A percentile compares a stretch with the other conserved stretches of the same genome.
Conservation (phyloP, 2,797 vertebrate species). For the Coregonus sp. region DNA sequence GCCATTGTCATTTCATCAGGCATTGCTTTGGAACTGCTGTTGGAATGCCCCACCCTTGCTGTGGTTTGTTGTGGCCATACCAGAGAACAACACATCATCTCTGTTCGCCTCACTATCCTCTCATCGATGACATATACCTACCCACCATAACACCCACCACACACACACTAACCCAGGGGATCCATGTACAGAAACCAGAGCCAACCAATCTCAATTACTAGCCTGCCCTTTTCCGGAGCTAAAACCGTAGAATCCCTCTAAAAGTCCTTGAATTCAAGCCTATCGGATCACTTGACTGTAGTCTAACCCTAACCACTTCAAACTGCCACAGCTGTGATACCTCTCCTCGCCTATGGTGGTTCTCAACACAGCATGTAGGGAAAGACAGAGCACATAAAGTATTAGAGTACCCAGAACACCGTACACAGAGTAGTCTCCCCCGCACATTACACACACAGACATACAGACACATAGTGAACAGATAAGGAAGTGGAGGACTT, state of each 20-base stretch:
- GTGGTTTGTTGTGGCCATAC: constrained; percentile 25
- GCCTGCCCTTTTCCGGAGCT: constrained; percentile 21
- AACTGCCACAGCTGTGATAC: not conserved
- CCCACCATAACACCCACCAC: constrained; percentile 46
- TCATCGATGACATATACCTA: constrained; percentile 34
- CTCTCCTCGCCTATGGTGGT: not conserved
- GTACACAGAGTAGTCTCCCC: not conserved
- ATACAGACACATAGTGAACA: not conserved
- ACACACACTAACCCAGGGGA: constrained; percentile 46
- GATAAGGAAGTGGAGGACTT: not conserved
- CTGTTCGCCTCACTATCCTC: constrained; percentile 31
- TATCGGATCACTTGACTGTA: not conserved
- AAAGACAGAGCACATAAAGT: not conserved
- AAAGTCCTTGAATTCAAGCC: not conserved
- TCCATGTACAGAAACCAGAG: constrained; percentile 63
- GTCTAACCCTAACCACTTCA: not conserved
- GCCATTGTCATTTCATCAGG: constrained; percentile 62
- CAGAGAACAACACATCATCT: constrained; percentile 6
- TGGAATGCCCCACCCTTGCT: constrained; percentile 59
- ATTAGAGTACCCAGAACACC: not conserved
- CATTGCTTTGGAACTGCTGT: constrained; percentile 57
- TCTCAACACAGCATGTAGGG: not conserved
- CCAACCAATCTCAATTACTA: constrained; percentile 1
- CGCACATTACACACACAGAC: not conserved
- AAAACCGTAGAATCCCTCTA: constrained; percentile 34